Base-by-base conservation (phyloP, 92 coral and sea anemone species). In the Zoanthus gigantus region DNA sequence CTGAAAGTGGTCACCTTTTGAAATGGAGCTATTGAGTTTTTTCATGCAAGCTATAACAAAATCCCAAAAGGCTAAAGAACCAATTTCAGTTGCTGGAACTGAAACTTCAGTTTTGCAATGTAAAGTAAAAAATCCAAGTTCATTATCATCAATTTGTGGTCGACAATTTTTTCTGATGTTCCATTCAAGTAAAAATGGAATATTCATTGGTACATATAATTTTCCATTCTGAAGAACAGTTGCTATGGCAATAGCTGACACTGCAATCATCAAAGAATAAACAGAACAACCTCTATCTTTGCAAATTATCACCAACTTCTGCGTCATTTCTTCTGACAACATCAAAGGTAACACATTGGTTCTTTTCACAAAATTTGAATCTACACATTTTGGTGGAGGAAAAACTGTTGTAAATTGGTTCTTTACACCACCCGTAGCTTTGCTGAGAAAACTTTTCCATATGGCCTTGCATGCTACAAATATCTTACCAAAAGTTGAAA, bases 201-300 rank as follows among this genome's bases (percentile, higher is more conserved):
- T 80, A 16, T 76, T 83, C 88, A 88, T 66, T 85, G 91, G 92
- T 9, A 83, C 77, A 61, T 34, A 45, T 13, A 88, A 83, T 63
- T 76, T 71, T 74, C 89, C 94, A 37, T 73, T 87, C 47, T 92
- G 92, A 37, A 94, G 84, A 74, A 94, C 81, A 73, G 93, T 93
- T 71, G 95, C 92, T 87, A 93, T 87, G 37, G 96, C 96, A 71
- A 89, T 34, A 71, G 90, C 85, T 71, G 98, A 82, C 13, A 90
- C 92, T 34, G 98, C 98, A 57, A 90, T 83, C 60, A 94, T 65
- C 23, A 93, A 88, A 37, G 94, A 95, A 89, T 92, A 91, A 0
- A 94, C 93, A 29, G 98, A 65, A 75, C 95, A 93, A 34, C 84
- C 84, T 78, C 85, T 94, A 17, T 83, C 79, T 79, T 91, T 92